These are phyloP conservation scores for Chrysomallon squamiferum DNA, from an alignment of 1,140 invertebrate species.

Conservation along the genomic window DNA sequence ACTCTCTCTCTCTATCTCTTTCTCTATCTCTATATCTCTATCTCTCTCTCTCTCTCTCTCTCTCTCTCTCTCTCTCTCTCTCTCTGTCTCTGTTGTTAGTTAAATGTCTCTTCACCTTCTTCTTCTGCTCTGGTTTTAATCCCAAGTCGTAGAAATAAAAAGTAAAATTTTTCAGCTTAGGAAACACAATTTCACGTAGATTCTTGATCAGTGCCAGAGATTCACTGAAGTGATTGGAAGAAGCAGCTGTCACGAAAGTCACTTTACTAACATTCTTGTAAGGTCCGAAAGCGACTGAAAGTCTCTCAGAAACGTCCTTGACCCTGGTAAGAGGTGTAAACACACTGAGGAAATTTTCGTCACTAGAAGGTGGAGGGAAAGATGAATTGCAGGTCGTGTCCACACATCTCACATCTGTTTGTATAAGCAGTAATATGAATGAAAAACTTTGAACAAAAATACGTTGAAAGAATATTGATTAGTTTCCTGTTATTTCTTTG, in stretches of 20 bases:
- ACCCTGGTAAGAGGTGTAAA: too few relatives aligned
- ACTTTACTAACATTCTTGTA: constrained; percentile 10
- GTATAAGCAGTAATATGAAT: too few relatives aligned
- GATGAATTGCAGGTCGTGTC: too few relatives aligned
- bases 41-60: constrained; percentile 5
- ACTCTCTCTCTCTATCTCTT: constrained; percentile 9
- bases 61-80: constrained; percentile 6
- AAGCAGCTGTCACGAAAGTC: constrained; percentile 4
- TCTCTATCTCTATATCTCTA: constrained; percentile 1
- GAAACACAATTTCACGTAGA: constrained; percentile 4
- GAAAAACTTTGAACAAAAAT: too few relatives aligned
- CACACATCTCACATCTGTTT: too few relatives aligned
- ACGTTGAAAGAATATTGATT: too few relatives aligned
- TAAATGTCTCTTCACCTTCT: neutral
- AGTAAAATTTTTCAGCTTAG: neutral
- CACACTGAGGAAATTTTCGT: too few relatives aligned
- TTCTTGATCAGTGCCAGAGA: constrained; percentile 7
- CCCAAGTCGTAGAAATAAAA: constrained; percentile 8
- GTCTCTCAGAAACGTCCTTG: too few relatives aligned
- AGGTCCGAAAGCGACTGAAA: too few relatives aligned
- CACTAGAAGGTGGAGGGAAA: too few relatives aligned
- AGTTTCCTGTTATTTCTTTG: too few relatives aligned
- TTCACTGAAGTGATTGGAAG: constrained; percentile 7
- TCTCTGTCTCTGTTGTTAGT: neutral
- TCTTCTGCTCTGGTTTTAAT: neutral